phyloP scores from a whole-genome alignment of 2,797 vertebrate species.

The Allobates femoralis region DNA sequence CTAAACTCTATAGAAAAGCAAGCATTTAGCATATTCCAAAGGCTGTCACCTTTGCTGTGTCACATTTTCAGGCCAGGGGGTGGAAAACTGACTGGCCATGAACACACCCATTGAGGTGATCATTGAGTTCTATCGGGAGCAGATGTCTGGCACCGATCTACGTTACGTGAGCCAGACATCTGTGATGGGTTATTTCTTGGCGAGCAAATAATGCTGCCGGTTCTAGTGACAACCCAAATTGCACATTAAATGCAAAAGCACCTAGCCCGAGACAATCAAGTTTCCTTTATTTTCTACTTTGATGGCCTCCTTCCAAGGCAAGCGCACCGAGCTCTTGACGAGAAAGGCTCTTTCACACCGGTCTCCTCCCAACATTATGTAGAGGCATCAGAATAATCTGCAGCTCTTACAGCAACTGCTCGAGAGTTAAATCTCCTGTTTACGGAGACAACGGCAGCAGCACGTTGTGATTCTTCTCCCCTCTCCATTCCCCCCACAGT shows the following conservation, averaged over 20 bases:
- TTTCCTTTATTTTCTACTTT: not conserved
- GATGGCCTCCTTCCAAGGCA: not conserved
- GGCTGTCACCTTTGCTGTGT: not conserved
- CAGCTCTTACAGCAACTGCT: not conserved
- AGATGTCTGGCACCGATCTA: slow-evolving; percentile 3
- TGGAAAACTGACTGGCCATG: not conserved
- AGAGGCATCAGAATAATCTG: not conserved
- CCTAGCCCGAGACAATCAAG: not conserved
- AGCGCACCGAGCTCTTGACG: not conserved
- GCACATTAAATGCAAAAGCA: not conserved
- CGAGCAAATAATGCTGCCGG: not conserved
- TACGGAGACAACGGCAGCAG: slow-evolving; percentile 8
- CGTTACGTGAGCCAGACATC: not conserved
- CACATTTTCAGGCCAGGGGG: not conserved
- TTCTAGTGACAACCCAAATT: slow-evolving; percentile 14
- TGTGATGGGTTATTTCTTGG: slow-evolving; percentile 29
- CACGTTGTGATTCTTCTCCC: not conserved
- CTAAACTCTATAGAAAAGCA: no score
- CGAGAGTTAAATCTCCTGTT: slow-evolving; percentile 19
- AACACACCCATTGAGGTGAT: not conserved
- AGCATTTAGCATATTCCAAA: not conserved
- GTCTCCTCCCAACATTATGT: not conserved
- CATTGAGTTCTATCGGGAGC: not conserved
- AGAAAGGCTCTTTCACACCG: not conserved
- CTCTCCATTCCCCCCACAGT: not conserved